Percentiles rank a stretch among this genome's conserved stretches.
These are phyloP conservation scores for Acanthococcus lagerstroemiae DNA, from an alignment of 2,888 invertebrate genomes.

Conservation along the genomic window DNA sequence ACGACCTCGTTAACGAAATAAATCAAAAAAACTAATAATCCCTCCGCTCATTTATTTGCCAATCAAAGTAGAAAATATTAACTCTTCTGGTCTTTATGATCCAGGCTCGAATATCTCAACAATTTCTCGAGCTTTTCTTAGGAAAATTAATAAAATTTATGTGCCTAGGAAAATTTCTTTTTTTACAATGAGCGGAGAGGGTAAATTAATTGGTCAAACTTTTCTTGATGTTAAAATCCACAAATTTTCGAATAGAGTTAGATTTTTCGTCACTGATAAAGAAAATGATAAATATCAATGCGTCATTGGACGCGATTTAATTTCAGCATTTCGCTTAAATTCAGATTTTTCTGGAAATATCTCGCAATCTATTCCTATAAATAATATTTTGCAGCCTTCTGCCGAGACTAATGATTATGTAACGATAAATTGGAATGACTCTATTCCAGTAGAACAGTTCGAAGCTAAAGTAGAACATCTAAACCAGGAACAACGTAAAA, in stretches of 20 bases:
- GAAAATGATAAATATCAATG: background rate
- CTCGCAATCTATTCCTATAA: background rate
- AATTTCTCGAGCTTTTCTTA: background rate
- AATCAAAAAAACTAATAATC: constrained; percentile 8
- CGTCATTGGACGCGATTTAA: background rate
- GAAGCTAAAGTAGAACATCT: constrained; percentile 1
- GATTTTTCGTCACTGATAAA: constrained; percentile 1
- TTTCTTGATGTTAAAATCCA: background rate
- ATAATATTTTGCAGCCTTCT: background rate
- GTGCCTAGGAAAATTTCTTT: background rate
- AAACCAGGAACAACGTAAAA: constrained; percentile 1
- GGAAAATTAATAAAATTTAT: background rate
- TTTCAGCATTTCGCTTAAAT: background rate
- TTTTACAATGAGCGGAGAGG: constrained; percentile 11
- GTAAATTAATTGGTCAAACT: constrained; percentile 1
- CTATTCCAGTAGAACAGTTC: background rate
- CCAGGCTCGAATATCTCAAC: background rate
- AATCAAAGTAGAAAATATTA: background rate
- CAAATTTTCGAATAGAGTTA: background rate
- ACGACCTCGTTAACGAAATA: background rate
- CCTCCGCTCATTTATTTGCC: constrained; percentile 3
- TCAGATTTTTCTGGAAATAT: background rate
- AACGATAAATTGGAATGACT: constrained; percentile 9
- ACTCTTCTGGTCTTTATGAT: background rate
- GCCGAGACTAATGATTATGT: background rate